Evolutionary conservation across 2,113 vertebrate genomes (phyloP).

Genomic region (Cheirogaleus medius): DNA sequence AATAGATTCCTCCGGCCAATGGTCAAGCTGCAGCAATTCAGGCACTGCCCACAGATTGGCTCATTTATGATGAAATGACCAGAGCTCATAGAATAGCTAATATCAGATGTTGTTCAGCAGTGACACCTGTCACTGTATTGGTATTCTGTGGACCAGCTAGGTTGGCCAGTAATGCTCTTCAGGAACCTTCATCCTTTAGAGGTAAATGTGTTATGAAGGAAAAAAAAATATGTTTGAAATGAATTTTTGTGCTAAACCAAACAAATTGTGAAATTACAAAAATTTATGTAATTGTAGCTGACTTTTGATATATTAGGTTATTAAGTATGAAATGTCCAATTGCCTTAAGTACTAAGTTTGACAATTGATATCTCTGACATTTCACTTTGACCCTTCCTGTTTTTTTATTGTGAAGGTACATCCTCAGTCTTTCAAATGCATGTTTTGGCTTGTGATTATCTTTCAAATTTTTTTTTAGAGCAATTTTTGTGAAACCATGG

Average conservation of each 20-base stretch:
- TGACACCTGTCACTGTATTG: conserved; percentile 90
- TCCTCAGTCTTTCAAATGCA: too few relatives aligned
- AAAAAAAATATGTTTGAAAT: conserved; percentile 41
- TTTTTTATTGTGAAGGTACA: too few relatives aligned
- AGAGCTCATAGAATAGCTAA: conserved; percentile 92
- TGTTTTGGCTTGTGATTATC: too few relatives aligned
- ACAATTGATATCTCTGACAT: too few relatives aligned
- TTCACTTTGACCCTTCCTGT: too few relatives aligned
- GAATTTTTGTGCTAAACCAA: conserved; percentile 8
- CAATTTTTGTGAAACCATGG: too few relatives aligned
- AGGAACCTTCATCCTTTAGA: conserved; percentile 83
- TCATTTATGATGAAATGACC: conserved; percentile 96
- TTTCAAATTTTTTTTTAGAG: too few relatives aligned
- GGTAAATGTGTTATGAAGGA: conserved; percentile 70
- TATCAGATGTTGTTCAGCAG: conserved; percentile 92
- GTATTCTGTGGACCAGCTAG: conserved; percentile 93
- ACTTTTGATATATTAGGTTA: background rate
- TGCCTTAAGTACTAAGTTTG: too few relatives aligned
- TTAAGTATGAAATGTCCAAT: too few relatives aligned
- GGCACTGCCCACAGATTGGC: conserved; percentile 93
- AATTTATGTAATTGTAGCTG: background rate
- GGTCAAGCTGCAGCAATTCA: conserved; percentile 87
- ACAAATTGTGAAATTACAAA: conserved; percentile 19
- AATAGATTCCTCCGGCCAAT: conserved; percentile 88
- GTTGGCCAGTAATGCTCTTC: conserved; percentile 87